A percentile compares a stretch with the other conserved stretches of the same genome.
These are phyloP conservation scores for Pachyuromys duprasi DNA, from an alignment of 2,797 vertebrate genomes.

Conservation along the genomic window DNA sequence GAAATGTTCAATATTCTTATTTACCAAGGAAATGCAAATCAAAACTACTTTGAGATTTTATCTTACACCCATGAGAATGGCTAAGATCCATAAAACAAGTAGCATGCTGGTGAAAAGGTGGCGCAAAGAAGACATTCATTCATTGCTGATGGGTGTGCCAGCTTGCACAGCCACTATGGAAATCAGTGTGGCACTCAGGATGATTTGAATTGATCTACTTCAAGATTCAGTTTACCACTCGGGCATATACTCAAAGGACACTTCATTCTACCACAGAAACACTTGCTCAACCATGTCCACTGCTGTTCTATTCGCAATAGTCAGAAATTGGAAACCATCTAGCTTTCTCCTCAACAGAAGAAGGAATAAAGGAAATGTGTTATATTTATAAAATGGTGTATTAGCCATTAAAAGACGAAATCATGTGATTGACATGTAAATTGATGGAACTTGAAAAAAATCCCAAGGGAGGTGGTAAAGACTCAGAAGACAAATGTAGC, in stretches of 20 bases:
- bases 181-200: not conserved
- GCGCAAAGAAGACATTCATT: not conserved
- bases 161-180: not conserved
- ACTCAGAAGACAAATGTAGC: not conserved
- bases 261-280: not conserved
- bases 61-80: not conserved
- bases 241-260: not conserved
- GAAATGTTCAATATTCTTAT: not conserved
- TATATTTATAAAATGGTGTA: not conserved
- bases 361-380: too few species aligned
- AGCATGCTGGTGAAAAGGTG: not conserved
- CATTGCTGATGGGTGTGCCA: not conserved
- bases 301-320: not conserved
- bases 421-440: not conserved
- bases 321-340: too few species aligned
- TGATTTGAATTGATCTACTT: not conserved
- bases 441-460: not conserved
- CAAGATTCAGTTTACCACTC: not conserved
- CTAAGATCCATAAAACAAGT: not conserved
- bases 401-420: not conserved
- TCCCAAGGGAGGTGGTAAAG: not conserved
- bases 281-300: not conserved
- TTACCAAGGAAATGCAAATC: not conserved
- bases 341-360: not conserved
- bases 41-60: not conserved